A percentile compares a stretch with the other conserved stretches of the same genome.
phyloP scores from a whole-genome alignment of 1,140 invertebrate genomes.

The Laodelphax striatellus region DNA sequence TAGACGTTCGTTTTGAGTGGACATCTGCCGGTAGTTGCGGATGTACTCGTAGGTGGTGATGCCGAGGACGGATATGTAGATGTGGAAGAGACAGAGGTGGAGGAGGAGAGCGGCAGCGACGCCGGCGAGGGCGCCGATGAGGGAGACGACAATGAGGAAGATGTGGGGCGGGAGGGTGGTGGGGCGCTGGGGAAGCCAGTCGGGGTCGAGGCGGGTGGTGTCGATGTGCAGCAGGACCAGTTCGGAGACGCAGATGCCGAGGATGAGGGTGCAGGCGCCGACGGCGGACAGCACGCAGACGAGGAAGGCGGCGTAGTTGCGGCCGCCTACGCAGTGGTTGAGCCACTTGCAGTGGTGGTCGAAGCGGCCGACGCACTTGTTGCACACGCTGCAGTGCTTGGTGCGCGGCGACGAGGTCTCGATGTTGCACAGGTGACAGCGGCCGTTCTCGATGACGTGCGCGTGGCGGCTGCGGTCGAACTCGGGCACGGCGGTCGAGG shows the following conservation, averaged over 20 bases:
- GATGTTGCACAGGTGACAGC: conserved; percentile 88
- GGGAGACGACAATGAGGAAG: conserved; percentile 39
- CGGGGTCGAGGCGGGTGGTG: conserved; percentile 37
- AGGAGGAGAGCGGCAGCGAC: conserved; percentile 65
- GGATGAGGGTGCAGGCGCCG: conserved; percentile 54
- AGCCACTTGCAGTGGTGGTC: conserved; percentile 97
- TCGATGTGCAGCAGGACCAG: conserved; percentile 46
- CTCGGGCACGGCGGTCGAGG: conserved; percentile 47
- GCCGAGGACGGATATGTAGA: conserved; percentile 72
- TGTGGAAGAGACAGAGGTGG: conserved; percentile 82
- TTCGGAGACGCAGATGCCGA: conserved; percentile 53
- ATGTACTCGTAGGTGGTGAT: conserved; percentile 87
- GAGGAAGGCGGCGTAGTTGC: conserved; percentile 83
- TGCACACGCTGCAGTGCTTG: conserved; percentile 93
- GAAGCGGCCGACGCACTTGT: conserved; percentile 89
- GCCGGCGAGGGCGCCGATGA: conserved; percentile 54
- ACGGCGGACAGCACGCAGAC: conserved; percentile 75
- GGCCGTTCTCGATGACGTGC: conserved; percentile 90
- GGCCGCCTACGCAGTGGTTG: conserved; percentile 86
- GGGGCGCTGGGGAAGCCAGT: conserved; percentile 27
- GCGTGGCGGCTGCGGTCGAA: conserved; percentile 77
- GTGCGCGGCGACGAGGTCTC: conserved; percentile 52
- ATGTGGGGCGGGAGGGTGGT: conserved; percentile 22
- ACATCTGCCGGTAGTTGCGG: conserved; percentile 38
- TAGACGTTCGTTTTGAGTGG: conserved; percentile 1